Conservation (phyloP, 2,888 invertebrate genomes). For the Stramonita haemastoma region DNA sequence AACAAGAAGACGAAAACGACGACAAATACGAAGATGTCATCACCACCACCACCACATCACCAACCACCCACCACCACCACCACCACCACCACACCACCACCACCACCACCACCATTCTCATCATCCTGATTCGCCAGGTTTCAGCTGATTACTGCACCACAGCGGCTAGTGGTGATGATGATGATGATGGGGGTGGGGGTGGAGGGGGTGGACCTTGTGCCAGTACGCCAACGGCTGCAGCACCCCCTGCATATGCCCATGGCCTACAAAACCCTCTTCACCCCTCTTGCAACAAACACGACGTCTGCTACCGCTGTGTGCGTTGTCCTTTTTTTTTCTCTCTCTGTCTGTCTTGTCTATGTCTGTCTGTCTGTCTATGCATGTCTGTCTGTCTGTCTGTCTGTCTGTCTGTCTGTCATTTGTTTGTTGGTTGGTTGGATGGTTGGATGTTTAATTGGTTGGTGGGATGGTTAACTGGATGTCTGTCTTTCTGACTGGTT, state of each 20-base stretch:
- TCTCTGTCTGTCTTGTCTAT: background rate
- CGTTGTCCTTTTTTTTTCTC: background rate
- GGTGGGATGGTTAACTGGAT: no score
- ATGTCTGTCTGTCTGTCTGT: background rate
- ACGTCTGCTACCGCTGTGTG: slow-evolving; percentile 40
- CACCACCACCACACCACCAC: no score
- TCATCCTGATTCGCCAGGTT: no score
- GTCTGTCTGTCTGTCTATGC: background rate
- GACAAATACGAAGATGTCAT: no score
- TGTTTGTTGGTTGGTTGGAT: no score
- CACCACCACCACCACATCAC: no score
- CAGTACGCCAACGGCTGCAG: slow-evolving; percentile 38
- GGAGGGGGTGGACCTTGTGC: slow-evolving; percentile 7
- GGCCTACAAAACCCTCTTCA: slow-evolving; percentile 33
- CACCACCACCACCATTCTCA: no score
- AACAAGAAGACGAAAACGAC: no score
- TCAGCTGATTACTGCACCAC: no score
- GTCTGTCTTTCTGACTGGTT: background rate
- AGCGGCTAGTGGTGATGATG: background rate
- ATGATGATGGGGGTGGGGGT: background rate
- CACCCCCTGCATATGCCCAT: slow-evolving; percentile 31
- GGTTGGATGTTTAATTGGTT: no score
- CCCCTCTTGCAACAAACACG: slow-evolving; percentile 36
- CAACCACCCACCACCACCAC: no score
- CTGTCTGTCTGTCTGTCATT: no score